phyloP scores from a whole-genome alignment of 2,113 vertebrate species.

The Cromileptes altivelis region DNA sequence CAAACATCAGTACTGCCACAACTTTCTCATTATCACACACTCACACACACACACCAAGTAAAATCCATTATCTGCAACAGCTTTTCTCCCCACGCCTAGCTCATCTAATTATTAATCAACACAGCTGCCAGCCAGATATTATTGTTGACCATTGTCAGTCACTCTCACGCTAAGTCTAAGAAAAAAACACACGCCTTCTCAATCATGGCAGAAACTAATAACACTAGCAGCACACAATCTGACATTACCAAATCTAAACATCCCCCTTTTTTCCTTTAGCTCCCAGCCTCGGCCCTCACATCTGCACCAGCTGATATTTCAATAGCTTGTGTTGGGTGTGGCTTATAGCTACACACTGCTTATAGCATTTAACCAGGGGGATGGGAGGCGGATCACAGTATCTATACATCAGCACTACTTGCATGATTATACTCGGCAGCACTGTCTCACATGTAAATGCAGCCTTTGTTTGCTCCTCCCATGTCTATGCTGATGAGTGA shows the following conservation, averaged over 20 bases:
- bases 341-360: slow-evolving; percentile 66
- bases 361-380: slow-evolving; percentile 64
- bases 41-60: slow-evolving; percentile 1
- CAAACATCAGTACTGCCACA: slow-evolving; percentile 44
- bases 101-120: slow-evolving; percentile 69
- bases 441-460: slow-evolving; percentile 72
- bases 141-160: slow-evolving; percentile 50
- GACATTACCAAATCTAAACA: slow-evolving; percentile 43
- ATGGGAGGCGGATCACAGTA: slow-evolving; percentile 69
- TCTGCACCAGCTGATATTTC: slow-evolving; percentile 73
- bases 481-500: slow-evolving; percentile 54
- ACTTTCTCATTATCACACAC: slow-evolving; percentile 41
- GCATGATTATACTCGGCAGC: slow-evolving; percentile 62
- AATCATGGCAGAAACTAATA: slow-evolving; percentile 6
- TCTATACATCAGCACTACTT: slow-evolving; percentile 74
- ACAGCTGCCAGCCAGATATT: slow-evolving; percentile 34
- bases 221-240: background rate
- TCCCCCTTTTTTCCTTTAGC: slow-evolving; percentile 31
- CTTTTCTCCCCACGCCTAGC: slow-evolving; percentile 38
- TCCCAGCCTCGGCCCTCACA: slow-evolving; percentile 46
- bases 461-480: slow-evolving; percentile 73
- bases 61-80: slow-evolving; percentile 58
- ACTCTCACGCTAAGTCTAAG: slow-evolving; percentile 7
- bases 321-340: slow-evolving; percentile 73
- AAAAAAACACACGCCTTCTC: slow-evolving; percentile 17